A percentile compares a stretch with the other conserved stretches of the same genome.
phyloP scores from a whole-genome alignment of 2,888 invertebrate species.

The Idaea dimidiata region DNA sequence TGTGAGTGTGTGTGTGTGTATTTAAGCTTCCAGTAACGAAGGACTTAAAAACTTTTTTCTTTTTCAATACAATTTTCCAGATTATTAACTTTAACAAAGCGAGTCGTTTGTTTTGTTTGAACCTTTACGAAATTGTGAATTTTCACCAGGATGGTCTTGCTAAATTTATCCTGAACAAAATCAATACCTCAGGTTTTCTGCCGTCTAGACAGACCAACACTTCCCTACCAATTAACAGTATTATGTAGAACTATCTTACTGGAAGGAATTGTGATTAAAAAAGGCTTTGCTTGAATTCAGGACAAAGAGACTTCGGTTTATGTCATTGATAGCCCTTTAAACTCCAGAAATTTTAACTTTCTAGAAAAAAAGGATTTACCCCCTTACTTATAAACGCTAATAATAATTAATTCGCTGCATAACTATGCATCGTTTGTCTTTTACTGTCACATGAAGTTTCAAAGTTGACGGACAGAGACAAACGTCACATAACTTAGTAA shows the following conservation, averaged over 20 bases:
- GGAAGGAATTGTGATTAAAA: neutral
- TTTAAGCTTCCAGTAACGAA: no score
- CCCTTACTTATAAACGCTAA: no score
- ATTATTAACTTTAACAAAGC: neutral
- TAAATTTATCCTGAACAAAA: neutral
- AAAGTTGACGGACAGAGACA: no score
- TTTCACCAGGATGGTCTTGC: neutral
- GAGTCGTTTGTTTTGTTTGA: neutral
- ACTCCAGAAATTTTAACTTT: neutral
- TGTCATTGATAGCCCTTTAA: neutral
- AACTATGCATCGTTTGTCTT: no score
- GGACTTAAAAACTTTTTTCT: neutral
- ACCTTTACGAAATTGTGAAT: neutral
- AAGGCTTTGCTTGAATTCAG: neutral
- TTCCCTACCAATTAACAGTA: neutral
- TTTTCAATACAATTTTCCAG: neutral
- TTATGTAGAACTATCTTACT: neutral
- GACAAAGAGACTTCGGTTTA: neutral
- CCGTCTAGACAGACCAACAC: neutral
- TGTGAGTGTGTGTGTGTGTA: no score
- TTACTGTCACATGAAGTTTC: no score
- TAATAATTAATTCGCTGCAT: no score
- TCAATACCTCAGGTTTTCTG: neutral
- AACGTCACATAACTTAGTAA: no score
- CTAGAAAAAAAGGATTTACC: no score